Evolutionary conservation across 2,888 invertebrate species (phyloP).

Genomic region (Orthosia incerta): DNA sequence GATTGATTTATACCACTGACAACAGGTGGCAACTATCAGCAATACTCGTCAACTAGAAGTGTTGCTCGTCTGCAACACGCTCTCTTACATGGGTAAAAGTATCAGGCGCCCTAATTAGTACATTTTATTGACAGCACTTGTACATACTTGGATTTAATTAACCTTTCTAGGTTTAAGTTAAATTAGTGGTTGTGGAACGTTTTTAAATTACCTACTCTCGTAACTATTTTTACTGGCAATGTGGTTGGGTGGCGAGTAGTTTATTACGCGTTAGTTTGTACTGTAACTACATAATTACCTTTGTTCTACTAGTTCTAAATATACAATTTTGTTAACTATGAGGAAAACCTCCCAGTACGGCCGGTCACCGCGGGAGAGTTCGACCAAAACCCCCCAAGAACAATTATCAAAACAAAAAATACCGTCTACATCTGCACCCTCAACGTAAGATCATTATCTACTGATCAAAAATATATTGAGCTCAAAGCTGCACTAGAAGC

Average conservation of each 20-base stretch:
- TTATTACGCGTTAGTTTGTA: neutral
- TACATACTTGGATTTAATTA: slow-evolving; percentile 55
- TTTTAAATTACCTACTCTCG: slow-evolving; percentile 11
- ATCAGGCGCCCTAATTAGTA: slow-evolving; percentile 61
- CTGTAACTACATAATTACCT: neutral
- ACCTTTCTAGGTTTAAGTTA: slow-evolving; percentile 28
- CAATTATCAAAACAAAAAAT: too few species aligned
- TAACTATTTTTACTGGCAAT: neutral
- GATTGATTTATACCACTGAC: neutral
- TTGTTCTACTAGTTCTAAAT: neutral
- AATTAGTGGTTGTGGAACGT: slow-evolving; percentile 20
- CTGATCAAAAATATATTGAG: too few species aligned
- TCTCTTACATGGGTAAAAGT: slow-evolving; percentile 45
- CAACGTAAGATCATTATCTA: too few species aligned
- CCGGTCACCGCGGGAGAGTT: too few species aligned
- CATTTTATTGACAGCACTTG: slow-evolving; percentile 56
- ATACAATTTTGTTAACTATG: neutral
- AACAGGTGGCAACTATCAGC: neutral
- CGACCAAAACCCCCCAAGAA: too few species aligned
- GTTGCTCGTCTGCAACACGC: slow-evolving; percentile 7
- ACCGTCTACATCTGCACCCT: too few species aligned
- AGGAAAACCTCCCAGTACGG: too few species aligned
- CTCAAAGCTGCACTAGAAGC: too few species aligned
- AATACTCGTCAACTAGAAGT: neutral
- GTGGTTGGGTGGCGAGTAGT: neutral